Conservation (phyloP, 2,888 invertebrate genomes). For the Hemaris fuciformis region DNA sequence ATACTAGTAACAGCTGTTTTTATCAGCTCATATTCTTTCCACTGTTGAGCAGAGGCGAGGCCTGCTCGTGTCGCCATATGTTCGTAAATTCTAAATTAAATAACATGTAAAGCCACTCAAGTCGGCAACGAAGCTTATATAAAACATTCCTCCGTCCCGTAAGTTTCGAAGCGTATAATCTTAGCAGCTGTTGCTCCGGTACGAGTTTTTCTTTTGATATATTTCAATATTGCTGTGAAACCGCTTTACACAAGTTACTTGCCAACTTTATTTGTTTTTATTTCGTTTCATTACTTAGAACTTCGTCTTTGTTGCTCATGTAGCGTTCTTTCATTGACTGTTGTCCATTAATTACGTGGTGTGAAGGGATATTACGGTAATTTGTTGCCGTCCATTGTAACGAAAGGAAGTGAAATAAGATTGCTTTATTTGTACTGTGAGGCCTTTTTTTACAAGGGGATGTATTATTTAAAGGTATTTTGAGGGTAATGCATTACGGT, state of each 20-base stretch:
- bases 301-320: neutral
- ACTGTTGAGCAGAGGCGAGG: too few relatives aligned
- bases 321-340: neutral
- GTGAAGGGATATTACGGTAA: neutral
- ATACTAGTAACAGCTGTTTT: too few relatives aligned
- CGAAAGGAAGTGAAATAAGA: neutral
- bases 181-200: neutral
- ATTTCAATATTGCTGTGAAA: constrained; percentile 12
- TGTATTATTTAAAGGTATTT: too few relatives aligned
- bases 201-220: constrained; percentile 1
- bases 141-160: neutral
- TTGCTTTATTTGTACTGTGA: neutral
- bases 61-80: too few relatives aligned
- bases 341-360: constrained; percentile 10
- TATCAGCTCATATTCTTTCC: too few relatives aligned
- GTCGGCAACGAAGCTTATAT: neutral
- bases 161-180: neutral
- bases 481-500: too few relatives aligned
- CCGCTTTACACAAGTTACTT: constrained; percentile 11
- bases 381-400: neutral
- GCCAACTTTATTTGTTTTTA: constrained; percentile 20
- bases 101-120: neutral
- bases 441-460: neutral
- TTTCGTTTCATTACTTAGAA: constrained; percentile 1
- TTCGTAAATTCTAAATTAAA: too few relatives aligned